Evolutionary conservation across 1,140 invertebrate genomes (phyloP).

Genomic region (Danaus plexippus): DNA sequence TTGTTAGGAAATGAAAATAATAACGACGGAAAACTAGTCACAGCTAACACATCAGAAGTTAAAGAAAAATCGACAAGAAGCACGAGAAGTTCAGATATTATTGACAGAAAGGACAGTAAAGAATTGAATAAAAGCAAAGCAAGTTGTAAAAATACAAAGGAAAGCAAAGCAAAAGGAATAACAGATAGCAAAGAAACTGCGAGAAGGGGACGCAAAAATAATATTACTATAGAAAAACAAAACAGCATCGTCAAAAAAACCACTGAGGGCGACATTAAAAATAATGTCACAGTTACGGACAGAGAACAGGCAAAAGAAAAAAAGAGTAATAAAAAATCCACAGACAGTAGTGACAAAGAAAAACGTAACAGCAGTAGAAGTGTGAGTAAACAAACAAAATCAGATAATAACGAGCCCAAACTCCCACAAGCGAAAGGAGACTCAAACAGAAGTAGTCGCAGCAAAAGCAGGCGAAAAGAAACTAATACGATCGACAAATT

Average conservation of each 20-base stretch:
- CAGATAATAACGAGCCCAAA: too few relatives aligned
- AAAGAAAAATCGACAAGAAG: slow-evolving; percentile 8
- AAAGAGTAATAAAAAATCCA: neutral
- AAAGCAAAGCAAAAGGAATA: neutral
- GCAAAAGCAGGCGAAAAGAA: too few relatives aligned
- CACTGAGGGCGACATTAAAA: slow-evolving; percentile 2
- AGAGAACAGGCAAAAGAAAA: slow-evolving; percentile 10
- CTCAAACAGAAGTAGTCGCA: too few relatives aligned
- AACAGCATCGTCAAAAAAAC: slow-evolving; percentile 7
- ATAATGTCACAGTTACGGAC: neutral
- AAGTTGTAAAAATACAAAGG: slow-evolving; percentile 3
- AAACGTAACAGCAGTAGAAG: slow-evolving; percentile 1
- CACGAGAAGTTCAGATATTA: neutral
- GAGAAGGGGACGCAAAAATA: neutral
- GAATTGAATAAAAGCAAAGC: slow-evolving; percentile 9
- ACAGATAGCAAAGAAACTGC: neutral
- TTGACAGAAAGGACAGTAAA: slow-evolving; percentile 7
- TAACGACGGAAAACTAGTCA: slow-evolving; percentile 2
- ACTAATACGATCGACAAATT: too few relatives aligned
- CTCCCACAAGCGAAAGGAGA: too few relatives aligned
- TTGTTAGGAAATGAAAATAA: slow-evolving; percentile 17
- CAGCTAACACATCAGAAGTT: neutral
- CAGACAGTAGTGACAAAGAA: neutral
- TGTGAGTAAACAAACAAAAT: neutral
- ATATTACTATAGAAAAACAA: neutral